A percentile compares a stretch with the other conserved stretches of the same genome.
Evolutionary conservation across 2,797 vertebrate species (phyloP).

Genomic region (Macroramphosus scolopax): DNA sequence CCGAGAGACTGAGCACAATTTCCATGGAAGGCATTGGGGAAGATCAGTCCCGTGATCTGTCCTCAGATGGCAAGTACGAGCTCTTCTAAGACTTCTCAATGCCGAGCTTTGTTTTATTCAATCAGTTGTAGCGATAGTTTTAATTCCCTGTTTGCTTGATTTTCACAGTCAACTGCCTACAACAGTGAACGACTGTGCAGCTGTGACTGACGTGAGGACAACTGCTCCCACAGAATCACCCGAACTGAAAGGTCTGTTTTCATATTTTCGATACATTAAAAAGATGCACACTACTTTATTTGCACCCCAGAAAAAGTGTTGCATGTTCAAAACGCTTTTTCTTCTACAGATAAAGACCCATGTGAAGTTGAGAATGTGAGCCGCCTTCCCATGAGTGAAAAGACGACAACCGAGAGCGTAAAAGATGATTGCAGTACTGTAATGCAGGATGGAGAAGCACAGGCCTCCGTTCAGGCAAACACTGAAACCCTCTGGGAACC

Average conservation of each 20-base stretch:
- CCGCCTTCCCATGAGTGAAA: conserved; percentile 31
- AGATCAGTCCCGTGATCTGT: conserved; percentile 80
- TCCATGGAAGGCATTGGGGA: conserved; percentile 67
- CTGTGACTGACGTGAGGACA: conserved; percentile 16
- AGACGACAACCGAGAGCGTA: conserved; percentile 7
- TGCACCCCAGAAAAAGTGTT: no score
- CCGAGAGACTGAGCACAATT: conserved; percentile 54
- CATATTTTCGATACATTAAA: no score
- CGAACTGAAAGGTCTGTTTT: conserved; percentile 21
- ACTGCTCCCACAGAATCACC: conserved; percentile 18
- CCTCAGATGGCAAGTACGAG: conserved; percentile 91
- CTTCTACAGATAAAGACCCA: conserved; percentile 34
- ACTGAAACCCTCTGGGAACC: conserved; percentile 37
- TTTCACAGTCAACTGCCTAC: conserved; percentile 59
- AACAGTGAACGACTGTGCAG: conserved; percentile 24
- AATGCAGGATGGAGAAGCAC: conserved; percentile 43
- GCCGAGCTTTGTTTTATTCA: background rate
- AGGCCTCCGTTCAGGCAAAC: conserved; percentile 42
- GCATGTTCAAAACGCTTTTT: background rate
- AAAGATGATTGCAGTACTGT: conserved; percentile 17
- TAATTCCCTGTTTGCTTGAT: conserved; percentile 22
- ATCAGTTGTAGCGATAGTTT: conserved; percentile 33
- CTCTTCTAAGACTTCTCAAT: conserved; percentile 38
- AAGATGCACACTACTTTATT: no score
- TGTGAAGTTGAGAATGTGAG: conserved; percentile 25